Conservation (phyloP, 2,797 vertebrate species). For the Syncerus caffer region DNA sequence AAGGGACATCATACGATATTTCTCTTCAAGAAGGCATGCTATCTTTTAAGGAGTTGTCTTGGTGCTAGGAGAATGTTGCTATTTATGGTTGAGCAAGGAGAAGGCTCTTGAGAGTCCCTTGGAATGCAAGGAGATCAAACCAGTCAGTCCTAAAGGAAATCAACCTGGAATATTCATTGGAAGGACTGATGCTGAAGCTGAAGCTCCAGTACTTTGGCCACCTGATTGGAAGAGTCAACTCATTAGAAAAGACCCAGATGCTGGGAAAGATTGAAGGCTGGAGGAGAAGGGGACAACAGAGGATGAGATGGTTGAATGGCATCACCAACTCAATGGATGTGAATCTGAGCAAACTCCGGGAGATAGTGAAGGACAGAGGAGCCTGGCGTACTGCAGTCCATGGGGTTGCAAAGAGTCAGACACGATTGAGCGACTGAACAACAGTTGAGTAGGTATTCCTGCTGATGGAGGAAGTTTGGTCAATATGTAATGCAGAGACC, state of each 20-base stretch:
- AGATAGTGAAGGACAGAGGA: neutral
- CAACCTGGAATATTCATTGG: neutral
- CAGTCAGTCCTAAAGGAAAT: neutral
- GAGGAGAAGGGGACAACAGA: neutral
- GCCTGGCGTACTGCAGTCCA: neutral
- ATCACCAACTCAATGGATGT: neutral
- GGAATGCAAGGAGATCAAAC: neutral
- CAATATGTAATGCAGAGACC: neutral
- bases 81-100: neutral
- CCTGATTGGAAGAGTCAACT: neutral
- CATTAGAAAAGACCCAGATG: neutral
- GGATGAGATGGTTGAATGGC: neutral
- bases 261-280: neutral
- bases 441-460: neutral
- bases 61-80: neutral
- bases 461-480: neutral
- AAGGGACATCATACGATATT: neutral
- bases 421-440: rapidly evolving
- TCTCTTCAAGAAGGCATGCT: neutral
- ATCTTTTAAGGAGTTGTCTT: neutral
- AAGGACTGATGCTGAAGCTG: neutral
- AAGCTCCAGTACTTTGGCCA: neutral
- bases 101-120: neutral
- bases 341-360: neutral
- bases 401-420: neutral